Evolutionary conservation across 2,113 vertebrate genomes (phyloP).

Genomic region (Ceyx margarethae): DNA sequence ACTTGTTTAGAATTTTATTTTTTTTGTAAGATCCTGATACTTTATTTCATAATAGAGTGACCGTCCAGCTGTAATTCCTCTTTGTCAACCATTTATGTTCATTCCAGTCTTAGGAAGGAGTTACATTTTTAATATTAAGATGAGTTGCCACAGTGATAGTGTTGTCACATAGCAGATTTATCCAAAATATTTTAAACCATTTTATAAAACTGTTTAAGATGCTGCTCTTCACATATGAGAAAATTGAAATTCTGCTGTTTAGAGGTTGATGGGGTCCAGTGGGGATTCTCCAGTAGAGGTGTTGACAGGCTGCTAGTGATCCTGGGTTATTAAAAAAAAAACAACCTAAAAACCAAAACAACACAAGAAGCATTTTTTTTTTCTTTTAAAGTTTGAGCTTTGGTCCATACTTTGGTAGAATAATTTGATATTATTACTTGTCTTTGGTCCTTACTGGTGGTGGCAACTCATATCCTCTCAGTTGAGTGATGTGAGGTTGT

Average conservation of each 20-base stretch:
- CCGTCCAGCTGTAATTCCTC: not conserved
- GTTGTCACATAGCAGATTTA: slow-evolving; percentile 1
- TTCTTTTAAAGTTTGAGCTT: not conserved
- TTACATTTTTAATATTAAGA: not conserved
- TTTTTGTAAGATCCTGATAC: not conserved
- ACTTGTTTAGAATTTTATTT: not conserved
- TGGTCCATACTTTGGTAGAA: too few relatives aligned
- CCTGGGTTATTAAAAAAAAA: not conserved
- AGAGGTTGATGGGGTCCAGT: not conserved
- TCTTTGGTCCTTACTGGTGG: not conserved
- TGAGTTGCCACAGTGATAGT: not conserved
- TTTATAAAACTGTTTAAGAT: slow-evolving; percentile 17
- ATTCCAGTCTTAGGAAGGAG: not conserved
- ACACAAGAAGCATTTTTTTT: not conserved
- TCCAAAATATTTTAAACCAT: not conserved
- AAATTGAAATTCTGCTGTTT: not conserved
- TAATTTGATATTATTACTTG: not conserved
- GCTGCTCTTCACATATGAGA: not conserved
- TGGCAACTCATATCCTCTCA: not conserved
- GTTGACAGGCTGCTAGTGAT: not conserved
- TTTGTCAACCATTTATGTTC: not conserved
- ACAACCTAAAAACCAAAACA: too few relatives aligned
- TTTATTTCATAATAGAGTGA: not conserved
- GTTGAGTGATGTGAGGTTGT: not conserved
- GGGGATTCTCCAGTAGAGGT: not conserved